A percentile compares a stretch with the other conserved stretches of the same genome.
Evolutionary conservation across 2,113 vertebrate genomes (phyloP).

Genomic region (Rafetus swinhoei): DNA sequence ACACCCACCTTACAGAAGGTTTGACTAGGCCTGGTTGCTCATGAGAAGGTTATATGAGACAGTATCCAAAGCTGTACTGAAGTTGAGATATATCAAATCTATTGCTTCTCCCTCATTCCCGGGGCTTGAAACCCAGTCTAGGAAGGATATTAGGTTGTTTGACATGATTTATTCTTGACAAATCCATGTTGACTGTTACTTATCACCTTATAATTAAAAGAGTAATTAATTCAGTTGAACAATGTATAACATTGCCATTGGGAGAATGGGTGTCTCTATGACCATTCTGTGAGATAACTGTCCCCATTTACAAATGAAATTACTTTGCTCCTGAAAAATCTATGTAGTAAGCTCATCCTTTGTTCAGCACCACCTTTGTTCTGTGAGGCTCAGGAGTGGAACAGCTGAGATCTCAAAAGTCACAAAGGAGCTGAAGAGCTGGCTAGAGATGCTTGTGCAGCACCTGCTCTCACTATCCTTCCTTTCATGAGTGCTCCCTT

Average conservation of each 20-base stretch:
- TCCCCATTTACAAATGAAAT: background rate
- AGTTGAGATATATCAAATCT: background rate
- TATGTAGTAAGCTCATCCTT: background rate
- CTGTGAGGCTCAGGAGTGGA: background rate
- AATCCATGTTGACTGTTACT: background rate
- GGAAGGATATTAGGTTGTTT: background rate
- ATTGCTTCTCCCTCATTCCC: background rate
- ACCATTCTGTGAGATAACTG: background rate
- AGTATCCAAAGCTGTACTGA: background rate
- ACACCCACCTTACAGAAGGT: background rate
- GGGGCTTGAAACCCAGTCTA: background rate
- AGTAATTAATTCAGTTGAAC: background rate
- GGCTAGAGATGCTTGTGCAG: background rate
- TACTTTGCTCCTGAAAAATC: background rate
- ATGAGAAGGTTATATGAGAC: background rate
- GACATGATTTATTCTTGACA: background rate
- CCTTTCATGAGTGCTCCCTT: background rate
- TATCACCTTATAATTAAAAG: background rate
- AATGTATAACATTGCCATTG: background rate
- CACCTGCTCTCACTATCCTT: background rate
- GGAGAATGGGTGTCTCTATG: background rate
- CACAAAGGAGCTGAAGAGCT: background rate
- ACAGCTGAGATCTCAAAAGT: background rate
- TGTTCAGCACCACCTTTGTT: background rate
- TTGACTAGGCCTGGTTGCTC: background rate